Evolutionary conservation across 2,888 invertebrate genomes (phyloP).

Genomic region (Drosophila diplacantha): DNA sequence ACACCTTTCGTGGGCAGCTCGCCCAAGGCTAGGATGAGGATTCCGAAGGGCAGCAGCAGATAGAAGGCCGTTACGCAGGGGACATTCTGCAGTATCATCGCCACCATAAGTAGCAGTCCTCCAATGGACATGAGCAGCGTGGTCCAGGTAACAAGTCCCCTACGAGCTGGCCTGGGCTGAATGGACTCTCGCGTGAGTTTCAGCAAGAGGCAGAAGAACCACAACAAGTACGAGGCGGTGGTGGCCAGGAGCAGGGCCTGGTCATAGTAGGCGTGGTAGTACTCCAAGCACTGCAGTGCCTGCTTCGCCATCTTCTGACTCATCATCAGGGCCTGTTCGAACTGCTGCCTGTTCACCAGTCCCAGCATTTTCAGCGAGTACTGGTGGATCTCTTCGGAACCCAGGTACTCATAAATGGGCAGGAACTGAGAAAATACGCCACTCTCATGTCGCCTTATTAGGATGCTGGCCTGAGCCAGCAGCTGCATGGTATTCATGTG

Average conservation of each 20-base stretch:
- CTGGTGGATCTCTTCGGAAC: conserved; percentile 31
- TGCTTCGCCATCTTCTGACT: conserved; percentile 81
- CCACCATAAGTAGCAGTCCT: conserved; percentile 21
- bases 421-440: conserved; percentile 62
- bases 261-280: conserved; percentile 92
- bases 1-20: conserved; percentile 24
- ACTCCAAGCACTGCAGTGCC: conserved; percentile 85
- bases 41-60: conserved; percentile 81
- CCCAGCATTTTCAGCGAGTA: conserved; percentile 31
- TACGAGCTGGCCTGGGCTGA: conserved; percentile 16
- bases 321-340: conserved; percentile 74
- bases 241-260: conserved; percentile 82
- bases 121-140: conserved; percentile 19
- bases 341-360: conserved; percentile 16
- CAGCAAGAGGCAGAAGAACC: conserved; percentile 81
- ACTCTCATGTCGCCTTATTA: conserved; percentile 54
- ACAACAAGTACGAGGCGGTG: conserved; percentile 83
- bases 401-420: conserved; percentile 49
- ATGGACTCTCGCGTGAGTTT: conserved; percentile 41
- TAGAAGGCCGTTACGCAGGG: conserved; percentile 83
- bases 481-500: conserved; percentile 88
- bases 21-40: conserved; percentile 59
- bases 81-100: conserved; percentile 80
- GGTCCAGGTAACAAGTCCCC: conserved; percentile 6
- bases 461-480: conserved; percentile 80